Conservation (phyloP, 1,140 invertebrate genomes). For the Cataglyphis hispanica region DNA sequence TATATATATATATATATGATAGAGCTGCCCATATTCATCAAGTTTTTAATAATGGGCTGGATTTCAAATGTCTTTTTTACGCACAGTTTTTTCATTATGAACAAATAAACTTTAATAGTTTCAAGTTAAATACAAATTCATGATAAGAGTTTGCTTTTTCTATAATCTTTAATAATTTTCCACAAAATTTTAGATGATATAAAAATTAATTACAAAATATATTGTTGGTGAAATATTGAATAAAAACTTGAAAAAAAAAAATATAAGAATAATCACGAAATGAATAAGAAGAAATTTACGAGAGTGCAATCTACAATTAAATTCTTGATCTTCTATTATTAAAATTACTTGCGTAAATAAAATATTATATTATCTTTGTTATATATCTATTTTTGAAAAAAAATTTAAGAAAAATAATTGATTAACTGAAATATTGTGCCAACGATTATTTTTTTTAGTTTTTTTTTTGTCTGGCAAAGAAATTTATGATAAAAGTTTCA, state of each 20-base stretch:
- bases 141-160: not conserved
- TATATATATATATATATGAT: not conserved
- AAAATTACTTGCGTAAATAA: slow-evolving; percentile 26
- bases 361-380: slow-evolving; percentile 27
- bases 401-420: slow-evolving; percentile 28
- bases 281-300: slow-evolving; percentile 4
- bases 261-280: not conserved
- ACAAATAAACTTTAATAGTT: not conserved
- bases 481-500: slow-evolving; percentile 72
- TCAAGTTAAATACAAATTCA: not conserved
- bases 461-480: slow-evolving; percentile 43
- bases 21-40: not conserved
- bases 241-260: not conserved
- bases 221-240: no score
- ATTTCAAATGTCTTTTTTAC: not conserved
- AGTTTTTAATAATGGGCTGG: not conserved
- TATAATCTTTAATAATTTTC: not conserved
- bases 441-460: slow-evolving; percentile 71
- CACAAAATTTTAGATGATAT: not conserved
- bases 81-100: not conserved
- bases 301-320: not conserved
- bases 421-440: slow-evolving; percentile 44
- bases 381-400: slow-evolving; percentile 14
- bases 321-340: slow-evolving; percentile 9
- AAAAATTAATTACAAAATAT: not conserved